Percentiles rank a stretch among this genome's conserved stretches.
phyloP scores from a whole-genome alignment of 2,797 vertebrate species.

The Bradypodion ventrale region DNA sequence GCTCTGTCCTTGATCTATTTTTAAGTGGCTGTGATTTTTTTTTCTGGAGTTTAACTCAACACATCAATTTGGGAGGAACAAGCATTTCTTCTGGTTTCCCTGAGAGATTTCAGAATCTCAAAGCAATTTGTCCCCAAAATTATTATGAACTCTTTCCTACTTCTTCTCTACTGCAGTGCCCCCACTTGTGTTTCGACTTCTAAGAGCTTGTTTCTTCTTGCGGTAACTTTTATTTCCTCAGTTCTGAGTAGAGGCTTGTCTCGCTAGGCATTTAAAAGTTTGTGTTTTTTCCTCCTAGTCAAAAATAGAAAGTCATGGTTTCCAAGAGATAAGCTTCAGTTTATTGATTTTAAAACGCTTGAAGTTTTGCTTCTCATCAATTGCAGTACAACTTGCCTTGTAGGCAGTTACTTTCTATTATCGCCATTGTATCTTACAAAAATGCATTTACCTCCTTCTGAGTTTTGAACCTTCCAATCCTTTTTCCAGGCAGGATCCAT shows the following conservation, averaged over 20 bases:
- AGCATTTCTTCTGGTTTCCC: constrained; percentile 52
- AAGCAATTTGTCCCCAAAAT: constrained; percentile 58
- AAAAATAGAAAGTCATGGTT: constrained; percentile 17
- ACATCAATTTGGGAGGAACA: constrained; percentile 58
- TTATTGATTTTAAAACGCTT: not conserved
- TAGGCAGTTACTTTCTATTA: not conserved
- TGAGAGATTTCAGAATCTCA: constrained; percentile 55
- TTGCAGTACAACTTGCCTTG: not conserved
- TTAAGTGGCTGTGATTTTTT: constrained; percentile 55
- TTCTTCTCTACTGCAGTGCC: constrained; percentile 42
- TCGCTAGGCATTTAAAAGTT: constrained; percentile 13
- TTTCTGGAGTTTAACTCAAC: constrained; percentile 53
- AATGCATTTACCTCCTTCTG: constrained; percentile 28
- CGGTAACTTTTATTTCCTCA: constrained; percentile 45
- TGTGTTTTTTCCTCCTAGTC: not conserved
- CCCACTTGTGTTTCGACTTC: constrained; percentile 49
- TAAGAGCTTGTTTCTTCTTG: constrained; percentile 35
- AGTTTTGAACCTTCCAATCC: not conserved
- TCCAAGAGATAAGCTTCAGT: constrained; percentile 34
- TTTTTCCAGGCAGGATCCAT: not conserved
- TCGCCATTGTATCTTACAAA: constrained; percentile 6
- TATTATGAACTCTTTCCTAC: constrained; percentile 48
- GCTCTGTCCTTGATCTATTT: constrained; percentile 56
- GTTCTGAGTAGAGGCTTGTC: constrained; percentile 19
- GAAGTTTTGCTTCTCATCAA: constrained; percentile 13